Evolutionary conservation across 2,113 vertebrate species (phyloP), one percentile per base, ranked within the genome.

Genomic region (Muntiacus muntjak): DNA sequence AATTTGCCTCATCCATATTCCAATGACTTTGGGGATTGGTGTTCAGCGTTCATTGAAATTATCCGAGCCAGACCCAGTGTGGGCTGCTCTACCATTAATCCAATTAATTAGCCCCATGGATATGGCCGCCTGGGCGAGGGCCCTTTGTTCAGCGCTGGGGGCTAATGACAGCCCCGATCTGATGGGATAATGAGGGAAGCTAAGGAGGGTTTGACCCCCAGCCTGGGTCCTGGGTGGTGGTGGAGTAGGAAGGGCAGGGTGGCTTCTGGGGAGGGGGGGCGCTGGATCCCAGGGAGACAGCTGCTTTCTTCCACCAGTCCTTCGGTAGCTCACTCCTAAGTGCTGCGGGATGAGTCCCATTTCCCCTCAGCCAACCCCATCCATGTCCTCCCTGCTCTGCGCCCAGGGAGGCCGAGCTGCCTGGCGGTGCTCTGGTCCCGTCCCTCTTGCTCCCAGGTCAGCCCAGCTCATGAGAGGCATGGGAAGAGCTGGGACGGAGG

Each of bases 1-100:
- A 99, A 99, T 99, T 99, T 99, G 99, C 99, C 99, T 99, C 99
- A 99, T 99, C 99, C 99, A 99, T 99, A 99, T 99, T 99, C 99
- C 99, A 98, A 98, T 98, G 98, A 99, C 99, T 99, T 99, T 98
- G 89, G 99, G 99, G 99, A 99, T 98, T 98, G 99, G 99, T 99
- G 99, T 99, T 99, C 98, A 98, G 99, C 98, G 99, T 99, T 99
- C 99, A 99, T 98, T 99, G 99, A 99, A 99, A 99, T 98, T 98
- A 99, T 99, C 99, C 98, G 98, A 99, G 98, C 98, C 98, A 98
- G 99, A 99, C 99, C 99, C 99, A 99, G 99, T 99, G 99, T 99
- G 99, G 99, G 99, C 99, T 98, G 99, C 99, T 99, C 99, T 99
- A 99, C 99, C 99, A 99, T 99, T 99, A 99, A 99, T 99, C 99